These are phyloP conservation scores for Phortica okadai DNA, from an alignment of 2,888 invertebrate genomes.

Conservation along the genomic window DNA sequence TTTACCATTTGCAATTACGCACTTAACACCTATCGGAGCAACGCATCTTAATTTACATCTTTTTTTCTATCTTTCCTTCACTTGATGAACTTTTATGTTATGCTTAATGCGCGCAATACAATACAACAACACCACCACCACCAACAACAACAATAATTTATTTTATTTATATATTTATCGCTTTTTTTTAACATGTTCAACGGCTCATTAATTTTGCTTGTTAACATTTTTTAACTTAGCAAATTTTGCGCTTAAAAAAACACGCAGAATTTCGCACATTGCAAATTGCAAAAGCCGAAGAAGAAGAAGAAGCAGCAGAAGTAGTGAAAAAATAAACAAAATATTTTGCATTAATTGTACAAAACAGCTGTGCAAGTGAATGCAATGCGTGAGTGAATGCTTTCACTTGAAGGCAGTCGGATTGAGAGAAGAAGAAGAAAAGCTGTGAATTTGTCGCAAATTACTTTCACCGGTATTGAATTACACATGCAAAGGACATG, in stretches of 20 bases:
- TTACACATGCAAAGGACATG: conserved; percentile 49
- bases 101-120: not conserved
- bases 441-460: conserved; percentile 64
- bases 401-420: not conserved
- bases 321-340: not conserved
- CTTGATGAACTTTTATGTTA: not conserved
- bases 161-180: conserved; percentile 35
- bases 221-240: conserved; percentile 60
- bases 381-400: not conserved
- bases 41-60: conserved; percentile 53
- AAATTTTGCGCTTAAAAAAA: conserved; percentile 49
- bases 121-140: conserved; percentile 1
- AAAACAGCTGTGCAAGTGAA: not conserved
- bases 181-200: conserved; percentile 49
- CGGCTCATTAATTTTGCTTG: conserved; percentile 66
- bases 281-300: conserved; percentile 37
- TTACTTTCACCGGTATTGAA: conserved; percentile 64
- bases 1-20: conserved; percentile 52
- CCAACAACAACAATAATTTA: conserved; percentile 25
- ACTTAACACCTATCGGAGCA: conserved; percentile 62
- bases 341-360: conserved; percentile 14
- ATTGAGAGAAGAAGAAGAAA: conserved; percentile 22
- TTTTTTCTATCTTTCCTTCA: not conserved
- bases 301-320: not conserved
- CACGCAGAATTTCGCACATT: conserved; percentile 26